These are phyloP conservation scores for Mustelus asterias DNA, from an alignment of 2,113 vertebrate species.

Conservation along the genomic window DNA sequence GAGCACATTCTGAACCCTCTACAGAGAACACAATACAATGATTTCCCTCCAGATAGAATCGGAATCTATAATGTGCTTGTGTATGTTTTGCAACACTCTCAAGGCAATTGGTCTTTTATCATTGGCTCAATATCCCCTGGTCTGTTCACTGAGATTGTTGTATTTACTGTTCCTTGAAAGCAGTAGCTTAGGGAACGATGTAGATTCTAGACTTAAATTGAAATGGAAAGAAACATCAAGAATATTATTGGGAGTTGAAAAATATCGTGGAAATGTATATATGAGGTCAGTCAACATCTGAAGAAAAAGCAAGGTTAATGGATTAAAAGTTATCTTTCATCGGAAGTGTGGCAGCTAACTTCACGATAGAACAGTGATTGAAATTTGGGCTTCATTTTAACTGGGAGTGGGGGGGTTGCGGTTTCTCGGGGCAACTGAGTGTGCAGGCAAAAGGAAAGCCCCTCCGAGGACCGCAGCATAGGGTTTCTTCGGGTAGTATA, in stretches of 20 bases:
- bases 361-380: background rate
- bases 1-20: background rate
- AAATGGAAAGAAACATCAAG: background rate
- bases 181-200: background rate
- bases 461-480: background rate
- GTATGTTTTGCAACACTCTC: background rate
- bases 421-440: background rate
- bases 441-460: background rate
- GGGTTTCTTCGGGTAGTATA: no score
- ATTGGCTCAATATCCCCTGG: background rate
- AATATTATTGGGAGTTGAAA: background rate
- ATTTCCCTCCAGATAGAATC: background rate
- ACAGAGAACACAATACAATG: background rate
- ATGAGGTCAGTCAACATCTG: background rate
- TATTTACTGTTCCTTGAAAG: background rate
- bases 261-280: background rate
- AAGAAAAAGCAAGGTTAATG: background rate
- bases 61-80: background rate
- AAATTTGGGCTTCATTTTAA: no score
- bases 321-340: background rate
- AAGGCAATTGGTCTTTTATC: background rate
- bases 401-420: no score
- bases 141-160: background rate
- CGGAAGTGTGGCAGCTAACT: background rate
- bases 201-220: background rate